These are phyloP conservation scores for Plecturocebus donacophilus DNA, from an alignment of 2,113 vertebrate genomes.

Conservation along the genomic window DNA sequence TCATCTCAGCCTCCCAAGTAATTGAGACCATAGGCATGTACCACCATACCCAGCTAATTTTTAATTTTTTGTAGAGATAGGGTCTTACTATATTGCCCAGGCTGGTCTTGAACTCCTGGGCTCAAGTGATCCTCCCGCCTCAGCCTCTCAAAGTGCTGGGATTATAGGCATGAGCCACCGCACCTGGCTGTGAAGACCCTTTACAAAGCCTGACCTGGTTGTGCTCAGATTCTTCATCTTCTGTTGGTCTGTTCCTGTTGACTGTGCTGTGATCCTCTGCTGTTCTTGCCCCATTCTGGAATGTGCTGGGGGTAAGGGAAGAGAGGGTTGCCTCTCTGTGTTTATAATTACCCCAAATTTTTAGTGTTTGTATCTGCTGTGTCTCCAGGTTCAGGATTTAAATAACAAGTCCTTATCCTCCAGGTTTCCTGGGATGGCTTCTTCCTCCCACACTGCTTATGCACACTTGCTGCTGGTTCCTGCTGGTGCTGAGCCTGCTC, in stretches of 20 bases:
- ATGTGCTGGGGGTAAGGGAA: neutral
- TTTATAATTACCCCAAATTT: neutral
- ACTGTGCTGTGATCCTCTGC: neutral
- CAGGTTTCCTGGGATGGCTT: neutral
- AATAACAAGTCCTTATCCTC: neutral
- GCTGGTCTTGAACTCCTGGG: too few species aligned
- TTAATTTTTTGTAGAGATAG: too few species aligned
- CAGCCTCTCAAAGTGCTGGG: too few species aligned
- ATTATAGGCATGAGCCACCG: too few species aligned
- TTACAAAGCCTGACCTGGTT: neutral
- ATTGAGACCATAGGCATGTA: too few species aligned
- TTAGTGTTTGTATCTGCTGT: neutral
- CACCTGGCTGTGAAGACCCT: neutral
- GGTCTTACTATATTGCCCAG: too few species aligned
- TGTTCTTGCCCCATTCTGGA: neutral
- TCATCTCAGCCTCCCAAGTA: neutral
- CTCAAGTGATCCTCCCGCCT: too few species aligned
- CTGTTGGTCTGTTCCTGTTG: slow-evolving; percentile 12
- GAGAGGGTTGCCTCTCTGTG: too few species aligned
- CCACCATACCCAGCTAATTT: too few species aligned
- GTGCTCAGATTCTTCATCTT: rapidly evolving
- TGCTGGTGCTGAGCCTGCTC: too few species aligned
- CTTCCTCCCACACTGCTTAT: neutral
- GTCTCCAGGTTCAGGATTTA: neutral
- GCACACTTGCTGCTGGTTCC: neutral